phyloP scores from a whole-genome alignment of 2,888 invertebrate genomes.

The Caenorhabditis sp. region DNA sequence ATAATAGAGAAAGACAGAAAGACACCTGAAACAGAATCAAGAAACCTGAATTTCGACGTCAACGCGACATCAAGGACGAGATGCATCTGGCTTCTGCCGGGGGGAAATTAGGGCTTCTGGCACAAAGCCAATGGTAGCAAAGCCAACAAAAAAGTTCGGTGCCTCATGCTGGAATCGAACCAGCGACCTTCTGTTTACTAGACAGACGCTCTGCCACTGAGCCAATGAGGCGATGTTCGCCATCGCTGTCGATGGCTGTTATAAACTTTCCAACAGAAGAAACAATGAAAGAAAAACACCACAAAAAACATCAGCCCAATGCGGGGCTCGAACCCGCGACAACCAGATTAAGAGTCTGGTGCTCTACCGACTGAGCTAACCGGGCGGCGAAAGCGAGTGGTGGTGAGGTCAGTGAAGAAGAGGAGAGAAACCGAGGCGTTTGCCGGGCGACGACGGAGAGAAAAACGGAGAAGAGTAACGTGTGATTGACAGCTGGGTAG shows the following conservation, averaged over 20 bases:
- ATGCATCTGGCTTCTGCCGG: constrained; percentile 70
- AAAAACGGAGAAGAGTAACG: not conserved
- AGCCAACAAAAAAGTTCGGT: constrained; percentile 56
- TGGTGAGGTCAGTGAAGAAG: not conserved
- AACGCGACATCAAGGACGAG: constrained; percentile 25
- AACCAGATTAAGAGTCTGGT: constrained; percentile 83
- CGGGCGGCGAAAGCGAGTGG: constrained; percentile 64
- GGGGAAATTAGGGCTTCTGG: not conserved
- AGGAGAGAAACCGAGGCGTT: not conserved
- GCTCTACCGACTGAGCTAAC: constrained; percentile 83
- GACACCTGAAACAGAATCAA: constrained; percentile 25
- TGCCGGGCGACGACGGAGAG: not conserved
- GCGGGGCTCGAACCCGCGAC: constrained; percentile 82
- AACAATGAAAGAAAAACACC: constrained; percentile 1
- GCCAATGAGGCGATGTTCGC: constrained; percentile 75
- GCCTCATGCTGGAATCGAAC: constrained; percentile 83
- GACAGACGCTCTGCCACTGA: constrained; percentile 83
- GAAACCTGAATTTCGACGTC: constrained; percentile 31
- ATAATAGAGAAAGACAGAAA: not conserved
- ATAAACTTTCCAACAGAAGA: not conserved
- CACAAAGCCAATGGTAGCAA: not conserved
- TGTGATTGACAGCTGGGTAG: not conserved
- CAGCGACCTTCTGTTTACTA: constrained; percentile 83
- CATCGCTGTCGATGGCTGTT: not conserved
- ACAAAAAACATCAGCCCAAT: constrained; percentile 74